Evolutionary conservation across 2,888 invertebrate species (phyloP).

Genomic region (Callinectes sapidus): DNA sequence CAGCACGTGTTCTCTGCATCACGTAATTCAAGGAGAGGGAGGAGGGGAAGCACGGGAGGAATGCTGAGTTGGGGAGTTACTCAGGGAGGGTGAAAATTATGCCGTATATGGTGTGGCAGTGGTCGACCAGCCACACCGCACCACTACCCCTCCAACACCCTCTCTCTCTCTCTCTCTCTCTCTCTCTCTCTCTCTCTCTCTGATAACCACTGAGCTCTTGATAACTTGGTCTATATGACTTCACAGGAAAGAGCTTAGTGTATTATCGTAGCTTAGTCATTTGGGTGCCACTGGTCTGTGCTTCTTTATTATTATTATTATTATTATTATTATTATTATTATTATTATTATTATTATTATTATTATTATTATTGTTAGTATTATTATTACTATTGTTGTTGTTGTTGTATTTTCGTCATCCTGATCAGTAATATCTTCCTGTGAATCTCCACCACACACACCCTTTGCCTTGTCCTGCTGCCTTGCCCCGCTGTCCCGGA

Average conservation of each 20-base stretch:
- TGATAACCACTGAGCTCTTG: neutral
- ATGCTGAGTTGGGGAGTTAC: slow-evolving; percentile 7
- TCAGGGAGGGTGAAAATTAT: slow-evolving; percentile 14
- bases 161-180: slow-evolving; percentile 42
- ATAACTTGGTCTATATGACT: neutral
- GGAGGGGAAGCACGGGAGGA: slow-evolving; percentile 1
- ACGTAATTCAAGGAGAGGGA: neutral
- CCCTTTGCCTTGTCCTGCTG: neutral
- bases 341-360: neutral
- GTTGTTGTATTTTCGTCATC: neutral
- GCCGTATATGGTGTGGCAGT: neutral
- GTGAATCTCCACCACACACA: neutral
- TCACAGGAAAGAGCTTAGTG: neutral
- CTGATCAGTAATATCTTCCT: neutral
- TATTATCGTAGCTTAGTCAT: neutral
- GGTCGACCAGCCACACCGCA: neutral
- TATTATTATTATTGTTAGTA: neutral
- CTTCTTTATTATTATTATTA: neutral
- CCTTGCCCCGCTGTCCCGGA: neutral
- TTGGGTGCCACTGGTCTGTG: neutral
- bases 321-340: neutral
- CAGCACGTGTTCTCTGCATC: neutral
- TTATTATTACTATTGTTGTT: neutral
- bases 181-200: slow-evolving; percentile 42
- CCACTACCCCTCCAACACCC: slow-evolving; percentile 16